Base-by-base conservation (phyloP, 2,113 vertebrate species). In the Ammodytes marinus region DNA sequence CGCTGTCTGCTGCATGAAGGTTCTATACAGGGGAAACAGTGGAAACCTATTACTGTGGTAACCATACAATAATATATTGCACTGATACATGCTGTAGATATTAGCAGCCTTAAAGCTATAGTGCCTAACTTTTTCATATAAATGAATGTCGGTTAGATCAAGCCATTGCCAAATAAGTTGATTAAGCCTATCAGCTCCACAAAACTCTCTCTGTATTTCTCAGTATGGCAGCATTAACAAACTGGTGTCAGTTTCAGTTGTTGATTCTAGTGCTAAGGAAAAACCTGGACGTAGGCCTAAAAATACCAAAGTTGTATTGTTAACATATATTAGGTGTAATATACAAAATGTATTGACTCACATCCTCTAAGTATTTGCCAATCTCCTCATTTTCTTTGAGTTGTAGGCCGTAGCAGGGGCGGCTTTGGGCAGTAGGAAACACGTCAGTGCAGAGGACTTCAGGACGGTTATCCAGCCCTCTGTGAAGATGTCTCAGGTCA, bases 401-500 rank as follows among this genome's bases (percentile, higher is more conserved):
- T 8, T 74, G 83, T 8, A 53, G 60, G 19, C 12, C 15, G 57
- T 87, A 87, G 57, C 9, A 0, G 1, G 84, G 85, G 4, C 4
- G 47, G 11, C 27, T 75, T 37, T 69, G 82, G 11, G 37, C 40
- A 4, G 52, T 10, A 13, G 89, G 85, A n/a, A 63, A 53, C 14
- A 89, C 77, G 4, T 90, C 81, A 6, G 84, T 70, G 49, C 79
- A 80, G 74, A 80, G 59, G 64, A 87, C 80, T 60, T 73, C 58
- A 4, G 61, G 81, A 3, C 17, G 17, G 13, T 83, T 69, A 45
- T 85, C 54, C 35, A 84, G 82, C 8, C 82, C 83, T 68, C 67
- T 80, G 60, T 88, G 88, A 27, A 93, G 88, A 11, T 85, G 85
- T 5, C 72, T 81, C 57, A 84, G 60, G 55, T 92, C 83, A 61